A percentile compares a stretch with the other conserved stretches of the same genome.
phyloP scores from a whole-genome alignment of 2,888 invertebrate species.

The Brenthis hecate region DNA sequence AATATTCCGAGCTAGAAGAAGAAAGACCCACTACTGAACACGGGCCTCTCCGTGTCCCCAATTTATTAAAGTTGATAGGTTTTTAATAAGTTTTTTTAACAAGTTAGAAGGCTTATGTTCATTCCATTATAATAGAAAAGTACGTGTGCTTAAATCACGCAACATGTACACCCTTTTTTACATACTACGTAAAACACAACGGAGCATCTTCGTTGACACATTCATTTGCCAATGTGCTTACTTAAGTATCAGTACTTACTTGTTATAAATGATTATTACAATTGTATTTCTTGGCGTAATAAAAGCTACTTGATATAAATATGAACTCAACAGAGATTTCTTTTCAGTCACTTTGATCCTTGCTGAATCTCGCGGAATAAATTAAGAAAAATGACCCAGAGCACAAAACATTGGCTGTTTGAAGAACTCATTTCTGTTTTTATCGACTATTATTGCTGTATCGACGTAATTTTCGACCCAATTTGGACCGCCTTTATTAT shows the following conservation, averaged over 20 bases:
- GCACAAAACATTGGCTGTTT: conserved; percentile 96
- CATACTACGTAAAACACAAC: too few relatives aligned
- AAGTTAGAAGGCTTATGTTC: too few relatives aligned
- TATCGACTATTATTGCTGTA: conserved; percentile 84
- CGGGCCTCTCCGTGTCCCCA: too few relatives aligned
- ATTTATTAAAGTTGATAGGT: too few relatives aligned
- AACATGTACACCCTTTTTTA: too few relatives aligned
- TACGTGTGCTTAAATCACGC: too few relatives aligned
- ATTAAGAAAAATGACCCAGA: conserved; percentile 91
- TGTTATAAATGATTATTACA: conserved; percentile 61
- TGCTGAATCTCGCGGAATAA: conserved; percentile 83
- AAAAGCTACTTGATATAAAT: conserved; percentile 52
- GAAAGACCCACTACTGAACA: too few relatives aligned
- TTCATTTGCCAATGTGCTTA: not conserved
- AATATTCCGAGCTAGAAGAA: too few relatives aligned
- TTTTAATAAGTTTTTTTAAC: too few relatives aligned
- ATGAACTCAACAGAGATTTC: conserved; percentile 32
- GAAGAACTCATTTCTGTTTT: conserved; percentile 85
- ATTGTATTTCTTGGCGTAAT: conserved; percentile 55
- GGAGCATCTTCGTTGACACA: too few relatives aligned
- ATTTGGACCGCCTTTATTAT: conserved; percentile 90
- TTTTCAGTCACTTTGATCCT: conserved; percentile 49
- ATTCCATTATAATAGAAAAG: too few relatives aligned
- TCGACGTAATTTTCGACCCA: conserved; percentile 90
- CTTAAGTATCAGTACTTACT: conserved; percentile 49